A percentile compares a stretch with the other conserved stretches of the same genome.
phyloP scores from a whole-genome alignment of 2,888 invertebrate genomes.

The Tetragonula carbonaria region DNA sequence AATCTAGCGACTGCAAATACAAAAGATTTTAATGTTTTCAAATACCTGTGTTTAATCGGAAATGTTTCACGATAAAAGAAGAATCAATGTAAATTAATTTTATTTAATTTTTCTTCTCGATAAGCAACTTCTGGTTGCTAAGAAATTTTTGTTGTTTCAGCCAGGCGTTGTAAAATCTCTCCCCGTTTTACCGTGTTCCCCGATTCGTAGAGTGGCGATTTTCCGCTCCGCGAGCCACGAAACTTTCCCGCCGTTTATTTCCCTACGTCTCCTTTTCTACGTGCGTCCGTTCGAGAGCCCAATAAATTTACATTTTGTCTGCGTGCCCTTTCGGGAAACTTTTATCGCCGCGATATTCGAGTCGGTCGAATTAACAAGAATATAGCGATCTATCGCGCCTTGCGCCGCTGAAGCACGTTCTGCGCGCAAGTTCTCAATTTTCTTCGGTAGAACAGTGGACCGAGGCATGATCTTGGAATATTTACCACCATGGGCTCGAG shows the following conservation, averaged over 20 bases:
- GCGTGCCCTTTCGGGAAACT: conserved; percentile 9
- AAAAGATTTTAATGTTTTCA: too few species aligned
- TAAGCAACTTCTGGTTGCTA: background rate
- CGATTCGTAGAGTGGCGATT: conserved; percentile 35
- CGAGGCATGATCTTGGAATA: conserved; percentile 31
- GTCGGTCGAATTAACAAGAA: conserved; percentile 27
- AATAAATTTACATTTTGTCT: conserved; percentile 33
- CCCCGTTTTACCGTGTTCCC: conserved; percentile 4
- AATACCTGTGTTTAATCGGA: too few species aligned
- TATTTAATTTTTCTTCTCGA: too few species aligned
- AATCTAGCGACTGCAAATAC: too few species aligned
- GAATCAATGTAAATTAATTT: background rate
- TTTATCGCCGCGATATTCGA: conserved; percentile 20
- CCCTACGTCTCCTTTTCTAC: conserved; percentile 13
- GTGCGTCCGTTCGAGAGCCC: background rate
- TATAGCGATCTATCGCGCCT: conserved; percentile 4
- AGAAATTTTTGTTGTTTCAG: conserved; percentile 1
- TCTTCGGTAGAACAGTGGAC: background rate
- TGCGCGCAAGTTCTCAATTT: conserved; percentile 17
- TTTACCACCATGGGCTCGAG: conserved; percentile 32
- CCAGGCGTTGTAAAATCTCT: background rate
- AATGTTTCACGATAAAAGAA: too few species aligned
- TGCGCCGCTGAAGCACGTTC: background rate
- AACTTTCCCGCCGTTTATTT: conserved; percentile 35
- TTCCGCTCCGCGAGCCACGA: conserved; percentile 21